Conservation (phyloP, 1,140 invertebrate species). For the Tyrophagus putrescentiae region DNA sequence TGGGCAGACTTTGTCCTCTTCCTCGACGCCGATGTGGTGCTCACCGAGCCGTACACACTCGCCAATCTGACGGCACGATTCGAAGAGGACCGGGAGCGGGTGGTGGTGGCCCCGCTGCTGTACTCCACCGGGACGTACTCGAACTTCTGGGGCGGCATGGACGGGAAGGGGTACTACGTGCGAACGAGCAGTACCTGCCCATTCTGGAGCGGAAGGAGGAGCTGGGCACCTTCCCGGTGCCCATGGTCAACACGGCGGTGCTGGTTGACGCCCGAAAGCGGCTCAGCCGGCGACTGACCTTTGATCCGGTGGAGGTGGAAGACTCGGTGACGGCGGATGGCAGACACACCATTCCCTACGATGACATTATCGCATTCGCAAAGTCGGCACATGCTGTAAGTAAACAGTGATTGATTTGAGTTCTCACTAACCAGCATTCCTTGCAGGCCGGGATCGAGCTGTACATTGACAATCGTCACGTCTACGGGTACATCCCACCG, state of each 20-base stretch:
- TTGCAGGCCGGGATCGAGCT: constrained; percentile 55
- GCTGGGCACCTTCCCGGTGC: constrained; percentile 61
- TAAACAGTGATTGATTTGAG: no score
- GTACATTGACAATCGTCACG: constrained; percentile 60
- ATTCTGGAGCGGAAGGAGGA: constrained; percentile 53
- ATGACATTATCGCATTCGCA: constrained; percentile 91
- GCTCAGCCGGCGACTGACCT: constrained; percentile 54
- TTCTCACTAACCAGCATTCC: no score
- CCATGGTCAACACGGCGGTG: constrained; percentile 80
- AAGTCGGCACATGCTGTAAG: constrained; percentile 53
- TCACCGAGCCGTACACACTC: constrained; percentile 8
- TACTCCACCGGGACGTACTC: constrained; percentile 72
- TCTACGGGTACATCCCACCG: constrained; percentile 65
- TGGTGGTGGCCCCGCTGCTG: constrained; percentile 60
- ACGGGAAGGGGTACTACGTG: constrained; percentile 63
- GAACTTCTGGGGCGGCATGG: constrained; percentile 92
- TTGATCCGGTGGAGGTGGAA: constrained; percentile 38
- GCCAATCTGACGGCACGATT: neutral
- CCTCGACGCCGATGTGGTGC: constrained; percentile 21
- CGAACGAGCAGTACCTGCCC: constrained; percentile 70
- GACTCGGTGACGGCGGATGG: constrained; percentile 44
- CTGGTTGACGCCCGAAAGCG: constrained; percentile 55
- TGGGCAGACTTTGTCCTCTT: constrained; percentile 62
- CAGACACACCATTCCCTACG: constrained; percentile 50
- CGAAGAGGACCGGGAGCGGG: constrained; percentile 25